These are phyloP conservation scores for Zingel zingel DNA, from an alignment of 2,113 vertebrate genomes.

Conservation along the genomic window DNA sequence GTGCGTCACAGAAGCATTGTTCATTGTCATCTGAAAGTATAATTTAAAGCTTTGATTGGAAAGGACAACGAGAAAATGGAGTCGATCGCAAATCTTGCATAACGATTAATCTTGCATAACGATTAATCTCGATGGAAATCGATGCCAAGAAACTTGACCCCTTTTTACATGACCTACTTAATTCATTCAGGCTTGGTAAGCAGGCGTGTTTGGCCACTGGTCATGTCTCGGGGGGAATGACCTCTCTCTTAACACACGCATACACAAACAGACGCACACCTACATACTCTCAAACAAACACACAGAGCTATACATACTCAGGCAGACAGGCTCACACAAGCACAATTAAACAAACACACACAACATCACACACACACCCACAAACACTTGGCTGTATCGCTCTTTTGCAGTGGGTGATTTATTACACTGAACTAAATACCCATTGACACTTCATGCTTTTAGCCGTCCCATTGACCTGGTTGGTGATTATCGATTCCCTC, in stretches of 20 bases:
- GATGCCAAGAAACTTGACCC: slow-evolving; percentile 70
- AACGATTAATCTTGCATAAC: slow-evolving; percentile 63
- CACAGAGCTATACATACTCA: background rate
- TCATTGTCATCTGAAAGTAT: slow-evolving; percentile 39
- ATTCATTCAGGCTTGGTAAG: slow-evolving; percentile 68
- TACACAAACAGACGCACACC: slow-evolving; percentile 36
- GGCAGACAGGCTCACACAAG: slow-evolving; percentile 27
- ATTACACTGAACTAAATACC: slow-evolving; percentile 80
- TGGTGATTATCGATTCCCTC: slow-evolving; percentile 79
- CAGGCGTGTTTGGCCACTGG: slow-evolving; percentile 45
- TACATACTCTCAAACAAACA: slow-evolving; percentile 22
- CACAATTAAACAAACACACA: slow-evolving; percentile 37
- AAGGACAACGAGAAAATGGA: slow-evolving; percentile 49
- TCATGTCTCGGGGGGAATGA: slow-evolving; percentile 42
- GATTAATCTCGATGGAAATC: slow-evolving; percentile 69
- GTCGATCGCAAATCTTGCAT: slow-evolving; percentile 46
- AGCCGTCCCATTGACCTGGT: slow-evolving; percentile 78
- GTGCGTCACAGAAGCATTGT: slow-evolving; percentile 1
- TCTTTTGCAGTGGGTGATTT: slow-evolving; percentile 71
- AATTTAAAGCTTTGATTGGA: slow-evolving; percentile 54
- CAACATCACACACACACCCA: slow-evolving; percentile 22
- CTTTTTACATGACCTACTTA: slow-evolving; percentile 70
- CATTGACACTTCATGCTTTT: slow-evolving; percentile 82
- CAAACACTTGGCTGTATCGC: slow-evolving; percentile 61
- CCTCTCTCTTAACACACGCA: slow-evolving; percentile 35